A percentile compares a stretch with the other conserved stretches of the same genome.
Conservation (phyloP, 2,113 vertebrate species). For the Noctilio leporinus region DNA sequence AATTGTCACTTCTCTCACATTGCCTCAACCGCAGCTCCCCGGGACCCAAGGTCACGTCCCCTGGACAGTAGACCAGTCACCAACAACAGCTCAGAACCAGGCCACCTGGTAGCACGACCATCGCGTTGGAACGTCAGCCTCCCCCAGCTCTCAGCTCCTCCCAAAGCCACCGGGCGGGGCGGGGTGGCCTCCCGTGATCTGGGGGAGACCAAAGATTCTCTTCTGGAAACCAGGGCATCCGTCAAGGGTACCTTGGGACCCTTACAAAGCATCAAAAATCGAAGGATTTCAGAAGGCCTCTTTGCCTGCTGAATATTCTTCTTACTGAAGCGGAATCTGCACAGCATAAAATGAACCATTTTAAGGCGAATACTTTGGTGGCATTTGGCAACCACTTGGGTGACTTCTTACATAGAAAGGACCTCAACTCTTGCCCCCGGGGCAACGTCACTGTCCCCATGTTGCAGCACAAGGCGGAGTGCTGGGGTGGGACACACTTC, state of each 20-base stretch:
- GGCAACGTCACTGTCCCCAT: not conserved
- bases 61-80: fast-evolving
- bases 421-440: not conserved
- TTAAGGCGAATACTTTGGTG: fast-evolving
- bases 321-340: not conserved
- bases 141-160: too few relatives aligned
- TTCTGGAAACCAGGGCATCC: fast-evolving
- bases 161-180: fast-evolving
- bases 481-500: not conserved
- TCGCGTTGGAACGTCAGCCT: too few relatives aligned
- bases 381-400: not conserved
- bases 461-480: not conserved
- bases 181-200: fast-evolving
- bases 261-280: too few relatives aligned
- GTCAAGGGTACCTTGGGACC: not conserved
- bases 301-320: not conserved
- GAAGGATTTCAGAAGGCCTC: not conserved
- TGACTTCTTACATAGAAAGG: not conserved
- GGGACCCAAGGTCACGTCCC: not conserved
- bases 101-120: fast-evolving
- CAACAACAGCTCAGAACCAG: fast-evolving
- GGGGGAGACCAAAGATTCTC: not conserved
- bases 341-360: fast-evolving
- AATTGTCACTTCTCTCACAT: fast-evolving
- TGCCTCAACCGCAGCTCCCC: not conserved